phyloP scores from a whole-genome alignment of 2,888 invertebrate species.

The Apodemia zela region DNA sequence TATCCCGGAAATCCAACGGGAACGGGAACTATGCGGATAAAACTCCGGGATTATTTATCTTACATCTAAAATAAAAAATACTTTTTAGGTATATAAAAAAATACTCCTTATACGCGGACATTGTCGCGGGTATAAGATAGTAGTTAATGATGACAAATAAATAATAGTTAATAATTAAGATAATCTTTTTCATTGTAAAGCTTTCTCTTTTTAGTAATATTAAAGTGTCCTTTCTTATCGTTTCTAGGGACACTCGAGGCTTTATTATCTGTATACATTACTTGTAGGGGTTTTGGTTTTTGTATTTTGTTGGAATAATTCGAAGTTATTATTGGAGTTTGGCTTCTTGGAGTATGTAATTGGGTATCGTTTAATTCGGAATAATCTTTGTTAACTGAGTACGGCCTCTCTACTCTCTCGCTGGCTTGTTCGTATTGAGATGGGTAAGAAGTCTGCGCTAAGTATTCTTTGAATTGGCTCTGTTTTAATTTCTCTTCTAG shows the following conservation, averaged over 20 bases:
- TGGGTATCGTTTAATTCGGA: conserved; percentile 38
- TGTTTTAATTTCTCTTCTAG: conserved; percentile 71
- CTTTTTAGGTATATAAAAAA: too few relatives aligned
- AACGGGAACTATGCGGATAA: too few relatives aligned
- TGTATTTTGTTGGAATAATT: conserved; percentile 33
- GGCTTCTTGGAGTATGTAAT: conserved; percentile 38
- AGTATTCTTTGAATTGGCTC: conserved; percentile 64
- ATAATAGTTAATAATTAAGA: conserved; percentile 48
- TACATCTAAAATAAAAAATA: too few relatives aligned
- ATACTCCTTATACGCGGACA: too few relatives aligned
- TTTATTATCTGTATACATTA: conserved; percentile 56
- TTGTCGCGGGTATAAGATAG: too few relatives aligned
- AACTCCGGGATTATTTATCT: too few relatives aligned
- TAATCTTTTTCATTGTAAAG: conserved; percentile 66
- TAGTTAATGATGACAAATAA: too few relatives aligned
- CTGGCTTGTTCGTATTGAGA: conserved; percentile 47
- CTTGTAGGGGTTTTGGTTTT: conserved; percentile 51
- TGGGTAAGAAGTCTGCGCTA: conserved; percentile 53
- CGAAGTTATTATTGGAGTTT: conserved; percentile 35
- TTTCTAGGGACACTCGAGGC: conserved; percentile 36
- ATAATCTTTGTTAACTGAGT: conserved; percentile 52
- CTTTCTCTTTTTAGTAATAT: conserved; percentile 68
- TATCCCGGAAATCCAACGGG: too few relatives aligned
- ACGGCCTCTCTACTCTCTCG: conserved; percentile 60
- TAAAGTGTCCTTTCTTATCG: conserved; percentile 63